Percentiles rank a stretch among this genome's conserved stretches.
Conservation (phyloP, 2,797 vertebrate species). For the Rachycentron canadum region DNA sequence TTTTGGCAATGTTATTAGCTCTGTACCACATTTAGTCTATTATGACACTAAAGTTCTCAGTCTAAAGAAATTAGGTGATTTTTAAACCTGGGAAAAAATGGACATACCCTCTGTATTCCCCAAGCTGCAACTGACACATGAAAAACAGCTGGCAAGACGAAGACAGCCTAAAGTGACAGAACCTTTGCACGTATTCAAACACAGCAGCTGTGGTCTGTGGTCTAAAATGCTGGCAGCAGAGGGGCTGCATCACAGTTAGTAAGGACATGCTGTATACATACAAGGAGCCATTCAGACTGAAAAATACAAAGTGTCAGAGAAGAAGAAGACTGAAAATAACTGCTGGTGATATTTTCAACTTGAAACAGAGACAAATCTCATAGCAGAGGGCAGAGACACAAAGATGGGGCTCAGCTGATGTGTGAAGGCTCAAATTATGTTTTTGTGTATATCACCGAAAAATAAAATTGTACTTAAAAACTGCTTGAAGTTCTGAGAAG, state of each 20-base stretch:
- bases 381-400: conserved; percentile 9
- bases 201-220: conserved; percentile 31
- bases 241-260: conserved; percentile 18
- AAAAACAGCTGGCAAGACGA: conserved; percentile 38
- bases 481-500: not conserved
- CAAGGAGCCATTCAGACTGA: conserved; percentile 16
- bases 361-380: conserved; percentile 13
- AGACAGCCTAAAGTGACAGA: conserved; percentile 46
- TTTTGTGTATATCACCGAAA: not conserved
- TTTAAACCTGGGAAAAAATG: conserved; percentile 17
- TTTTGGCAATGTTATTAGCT: conserved; percentile 18
- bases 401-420: conserved; percentile 4
- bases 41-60: conserved; percentile 16
- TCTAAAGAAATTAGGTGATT: conserved; percentile 24
- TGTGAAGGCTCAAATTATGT: not conserved
- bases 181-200: conserved; percentile 19
- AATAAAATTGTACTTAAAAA: not conserved
- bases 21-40: conserved; percentile 22
- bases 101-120: not conserved
- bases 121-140: conserved; percentile 30
- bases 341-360: conserved; percentile 8
- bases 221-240: conserved; percentile 27
- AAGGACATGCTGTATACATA: conserved; percentile 7
- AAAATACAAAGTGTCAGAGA: conserved; percentile 7
- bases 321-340: conserved; percentile 11